A percentile compares a stretch with the other conserved stretches of the same genome.
Conservation (phyloP, 2,797 vertebrate species). For the Acomys russatus region DNA sequence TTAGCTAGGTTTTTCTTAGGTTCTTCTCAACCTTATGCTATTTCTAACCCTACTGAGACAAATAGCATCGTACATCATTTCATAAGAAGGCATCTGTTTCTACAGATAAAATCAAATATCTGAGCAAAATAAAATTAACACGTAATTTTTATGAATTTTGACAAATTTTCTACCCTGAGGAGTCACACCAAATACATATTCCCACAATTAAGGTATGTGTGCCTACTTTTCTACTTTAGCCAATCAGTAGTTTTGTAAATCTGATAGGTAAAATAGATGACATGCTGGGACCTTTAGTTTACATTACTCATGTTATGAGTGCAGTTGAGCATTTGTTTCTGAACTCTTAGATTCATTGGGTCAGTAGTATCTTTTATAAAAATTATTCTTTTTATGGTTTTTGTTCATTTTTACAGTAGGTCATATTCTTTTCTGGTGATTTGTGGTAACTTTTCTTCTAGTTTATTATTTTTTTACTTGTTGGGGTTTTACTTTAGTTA, state of each 20-base stretch:
- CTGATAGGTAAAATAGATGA: slow-evolving; percentile 50
- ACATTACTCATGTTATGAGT: slow-evolving; percentile 48
- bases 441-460: slow-evolving; percentile 54
- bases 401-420: slow-evolving; percentile 54
- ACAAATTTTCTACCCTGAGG: slow-evolving; percentile 40
- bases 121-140: slow-evolving; percentile 22
- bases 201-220: not conserved
- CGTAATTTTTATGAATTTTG: slow-evolving; percentile 56
- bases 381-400: not conserved
- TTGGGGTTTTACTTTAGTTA: slow-evolving; percentile 22
- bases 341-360: slow-evolving; percentile 22
- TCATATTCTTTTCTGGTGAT: slow-evolving; percentile 5
- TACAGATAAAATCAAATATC: slow-evolving; percentile 53
- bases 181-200: slow-evolving; percentile 10
- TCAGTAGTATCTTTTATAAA: slow-evolving; percentile 36
- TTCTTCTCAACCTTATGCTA: slow-evolving; percentile 38
- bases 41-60: slow-evolving; percentile 51
- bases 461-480: slow-evolving; percentile 26
- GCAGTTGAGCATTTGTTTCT: not conserved
- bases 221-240: not conserved
- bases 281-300: slow-evolving; percentile 2
- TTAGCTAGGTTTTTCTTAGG: slow-evolving; percentile 40
- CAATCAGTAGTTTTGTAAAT: slow-evolving; percentile 20
- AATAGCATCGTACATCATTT: not conserved
- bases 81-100: slow-evolving; percentile 48